Evolutionary conservation across 35 echinoderm and acorn worm species (phyloP), one percentile per base, ranked within the genome.

Genomic region (Diadema setosum): DNA sequence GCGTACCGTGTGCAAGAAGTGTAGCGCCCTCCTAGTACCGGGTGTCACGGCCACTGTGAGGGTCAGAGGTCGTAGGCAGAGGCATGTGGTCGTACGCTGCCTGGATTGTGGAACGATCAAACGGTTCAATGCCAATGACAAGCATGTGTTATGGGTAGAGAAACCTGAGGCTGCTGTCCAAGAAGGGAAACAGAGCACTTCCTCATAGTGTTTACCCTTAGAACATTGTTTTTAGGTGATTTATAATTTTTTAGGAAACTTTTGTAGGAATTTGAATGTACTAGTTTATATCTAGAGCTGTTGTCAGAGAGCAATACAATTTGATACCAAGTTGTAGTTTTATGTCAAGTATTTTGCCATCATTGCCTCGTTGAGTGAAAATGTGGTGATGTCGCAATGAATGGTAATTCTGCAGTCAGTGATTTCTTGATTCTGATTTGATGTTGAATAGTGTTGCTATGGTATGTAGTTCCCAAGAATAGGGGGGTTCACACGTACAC

Each of bases 1-100:
- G 74, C 94, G 96, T 37, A 92, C 96, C 2, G 76, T 98, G 20
- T 98, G 92, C 81, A 94, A 98, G 58, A 88, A 89, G 48, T 98
- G 96, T 85, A 87, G 91, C 43, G 39, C 91, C 30, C 82, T 98
- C 14, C 76, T 98, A 16, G 48, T 98, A 14, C 96, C 96, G 7
- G 96, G 96, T 11, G 58, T 98, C 27, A 98, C 96, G 18, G 85
- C 96, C 32, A 92, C 86, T 5, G 89, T 92, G 12, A 94, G 96
- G 65, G 70, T 91, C 39, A 88, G 69, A 86, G 96, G 96, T 98
- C 80, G 87, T 9, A 44, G 92, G n/a, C 88, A 94, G 81, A 86
- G 89, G 73, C 96, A 98, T 73, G 56, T 65, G 14, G 96, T 98
- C 8, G 86, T 98, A 16, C 65, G 64, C 0, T 98, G 96, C 78